Base-by-base conservation (phyloP, 2,113 vertebrate genomes). In the Clarias gariepinus region DNA sequence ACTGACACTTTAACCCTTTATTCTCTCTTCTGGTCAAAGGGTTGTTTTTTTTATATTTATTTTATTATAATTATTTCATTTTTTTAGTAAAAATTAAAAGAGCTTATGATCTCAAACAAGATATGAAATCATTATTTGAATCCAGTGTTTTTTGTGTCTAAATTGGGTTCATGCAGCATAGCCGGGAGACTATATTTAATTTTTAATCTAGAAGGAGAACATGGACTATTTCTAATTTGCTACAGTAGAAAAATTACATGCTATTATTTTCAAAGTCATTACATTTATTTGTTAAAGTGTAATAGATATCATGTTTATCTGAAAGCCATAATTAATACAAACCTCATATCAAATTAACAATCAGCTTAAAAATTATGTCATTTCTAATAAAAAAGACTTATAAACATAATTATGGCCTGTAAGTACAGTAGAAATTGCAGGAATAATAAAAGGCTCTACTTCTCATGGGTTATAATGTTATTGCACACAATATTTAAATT, bases 1-100 rank as follows among this genome's bases (percentile, higher is more conserved):
- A 78, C 33, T 60, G 84, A 77, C 84, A 91, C 84, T 66, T 89
- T 81, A 84, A 55, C 18, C 2, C 36, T 60, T 57, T 68, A 61
- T 53, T 73, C 33, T 52, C 33, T 53, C 28, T 80, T 53, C 33
- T 28, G 52, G 3, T 30, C 63, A n/a, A 57, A 68, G 6, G 63
- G 28, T 21, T 63, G 61, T 63, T 8, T 64, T 23, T 23, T n/a
- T 76, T 52, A 36, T 36, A 2, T 2, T 47, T 47, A 8, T 47
- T 8, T 47, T 47, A 8, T 47, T 47, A 8, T 47, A 0, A 8
- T 47, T 47, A 8, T 47, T 47, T 41, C 3, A 47, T 47, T 47
- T n/a, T 28, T 58, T 30, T 79, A 28, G 4, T 13, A 53, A 53
- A 53, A 52, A 4, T 21, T 23, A 1, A 21, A 73, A 23, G 19